Evolutionary conservation across 2,888 invertebrate genomes (phyloP).

Genomic region (Coelinius sp.): DNA sequence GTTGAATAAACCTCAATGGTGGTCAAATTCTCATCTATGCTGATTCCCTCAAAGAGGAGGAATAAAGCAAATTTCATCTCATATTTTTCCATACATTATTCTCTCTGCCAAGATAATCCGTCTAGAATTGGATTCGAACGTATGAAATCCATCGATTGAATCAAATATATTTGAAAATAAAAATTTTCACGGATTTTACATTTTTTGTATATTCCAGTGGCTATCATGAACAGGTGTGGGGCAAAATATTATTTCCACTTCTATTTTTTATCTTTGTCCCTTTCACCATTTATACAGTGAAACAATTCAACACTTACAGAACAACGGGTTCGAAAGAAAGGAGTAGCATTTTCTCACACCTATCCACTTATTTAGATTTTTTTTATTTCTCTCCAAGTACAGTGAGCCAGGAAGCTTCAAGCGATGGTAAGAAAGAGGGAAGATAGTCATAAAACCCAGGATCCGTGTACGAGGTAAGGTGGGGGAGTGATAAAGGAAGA

Average conservation of each 20-base stretch:
- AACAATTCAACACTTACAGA: constrained; percentile 24
- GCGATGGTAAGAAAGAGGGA: constrained; percentile 31
- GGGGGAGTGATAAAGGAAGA: constrained; percentile 21
- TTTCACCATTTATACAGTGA: constrained; percentile 1
- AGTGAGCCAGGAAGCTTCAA: constrained; percentile 28
- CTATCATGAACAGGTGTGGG: constrained; percentile 35
- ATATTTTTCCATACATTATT: neutral
- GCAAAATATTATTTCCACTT: constrained; percentile 6
- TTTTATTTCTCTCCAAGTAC: constrained; percentile 30
- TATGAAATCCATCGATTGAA: too few species aligned
- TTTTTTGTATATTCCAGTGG: constrained; percentile 2
- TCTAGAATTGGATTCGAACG: neutral
- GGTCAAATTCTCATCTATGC: neutral
- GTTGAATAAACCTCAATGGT: neutral
- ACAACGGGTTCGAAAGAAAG: constrained; percentile 34
- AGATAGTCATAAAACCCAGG: constrained; percentile 30
- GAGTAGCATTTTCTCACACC: constrained; percentile 16
- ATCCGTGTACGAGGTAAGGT: constrained; percentile 21
- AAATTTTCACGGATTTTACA: neutral
- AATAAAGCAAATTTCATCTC: neutral
- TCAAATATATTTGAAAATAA: too few species aligned
- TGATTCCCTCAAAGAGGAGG: neutral
- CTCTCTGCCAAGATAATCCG: neutral
- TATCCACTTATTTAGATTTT: constrained; percentile 38
- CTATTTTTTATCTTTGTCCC: neutral